Base-by-base conservation (phyloP, 2,888 invertebrate genomes). In the Zygogramma bicolorata region DNA sequence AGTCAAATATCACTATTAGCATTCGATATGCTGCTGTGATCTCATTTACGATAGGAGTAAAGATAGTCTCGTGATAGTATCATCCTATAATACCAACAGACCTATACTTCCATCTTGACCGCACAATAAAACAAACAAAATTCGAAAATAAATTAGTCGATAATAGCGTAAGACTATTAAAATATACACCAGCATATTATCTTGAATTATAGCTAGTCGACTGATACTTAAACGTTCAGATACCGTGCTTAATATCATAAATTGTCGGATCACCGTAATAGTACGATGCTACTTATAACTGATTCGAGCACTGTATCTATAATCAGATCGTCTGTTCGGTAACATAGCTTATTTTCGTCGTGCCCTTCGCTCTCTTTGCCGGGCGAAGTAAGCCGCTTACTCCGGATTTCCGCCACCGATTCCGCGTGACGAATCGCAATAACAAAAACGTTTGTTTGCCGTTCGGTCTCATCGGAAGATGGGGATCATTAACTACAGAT, bases 271-370 rank as follows among this genome's bases (percentile, higher is more conserved):
- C 27, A 13, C 25, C n/a, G 53, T 53, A 53, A n/a, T 53, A 25
- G 27, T 53, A 53, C n/a, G 53, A 53, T 53, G 53, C 53, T 27
- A 53, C 25, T 65, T 65, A 65, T 60, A 60, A 59, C 63, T 59
- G 68, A 69, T 74, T 62, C 49, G 34, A n/a, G n/a, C n/a, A n/a
- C n/a, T n/a, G 62, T 38, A 29, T 46, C 40, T 46, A 62, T 79
- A 81, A 82, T 82, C 81, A 79, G 81, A 81, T 81, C 79, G 77
- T 80, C 80, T 81, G 81, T 81, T 80, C 79, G 75, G 79, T 75
- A 79, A 81, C 78, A 77, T 75, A 74, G 77, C 73, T 77, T 76
- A 77, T 77, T 80, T 79, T 75, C 78, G 74, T 73, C 75, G 46
- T 59, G 68, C 70, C 68, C 68, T 67, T 65, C 72, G 71, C 67